Conservation (phyloP, 2,797 vertebrate species). For the Gymnocypris eckloni region DNA sequence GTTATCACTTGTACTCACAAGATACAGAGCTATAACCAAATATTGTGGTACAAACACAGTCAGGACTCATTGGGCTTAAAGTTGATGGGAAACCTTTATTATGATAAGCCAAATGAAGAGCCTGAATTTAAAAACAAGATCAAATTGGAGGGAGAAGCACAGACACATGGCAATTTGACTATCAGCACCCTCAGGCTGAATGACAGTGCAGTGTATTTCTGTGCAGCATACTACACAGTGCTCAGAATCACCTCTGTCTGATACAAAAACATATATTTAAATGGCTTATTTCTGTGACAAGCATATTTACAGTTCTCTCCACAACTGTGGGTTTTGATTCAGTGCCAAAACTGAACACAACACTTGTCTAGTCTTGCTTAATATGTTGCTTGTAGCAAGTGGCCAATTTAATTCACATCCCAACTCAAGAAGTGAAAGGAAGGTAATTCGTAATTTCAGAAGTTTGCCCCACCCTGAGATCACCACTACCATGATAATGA, state of each 20-base stretch:
- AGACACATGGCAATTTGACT: background rate
- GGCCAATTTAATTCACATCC: background rate
- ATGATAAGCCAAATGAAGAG: background rate
- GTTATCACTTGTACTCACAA: slow-evolving; percentile 44
- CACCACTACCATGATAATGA: background rate
- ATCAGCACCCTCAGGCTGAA: background rate
- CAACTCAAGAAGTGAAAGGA: background rate
- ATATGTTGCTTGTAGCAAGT: too few relatives aligned
- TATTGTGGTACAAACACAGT: slow-evolving; percentile 48
- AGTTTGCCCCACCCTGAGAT: background rate
- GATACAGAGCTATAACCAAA: background rate
- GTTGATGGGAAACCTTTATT: slow-evolving; percentile 36
- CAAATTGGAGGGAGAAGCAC: slow-evolving; percentile 7
- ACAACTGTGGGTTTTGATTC: background rate
- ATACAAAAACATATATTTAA: slow-evolving; percentile 10
- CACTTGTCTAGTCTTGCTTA: too few relatives aligned
- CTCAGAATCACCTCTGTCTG: background rate
- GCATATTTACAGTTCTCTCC: background rate
- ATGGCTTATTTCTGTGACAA: background rate
- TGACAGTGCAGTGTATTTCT: slow-evolving; percentile 56
- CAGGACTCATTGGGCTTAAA: background rate
- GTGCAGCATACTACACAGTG: slow-evolving; percentile 31
- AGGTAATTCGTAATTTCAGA: background rate
- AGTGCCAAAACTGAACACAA: background rate
- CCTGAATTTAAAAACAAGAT: background rate